Percentiles rank a stretch among this genome's conserved stretches.
Evolutionary conservation across 1,140 invertebrate species (phyloP).

Genomic region (Himalopsyche phryganea): DNA sequence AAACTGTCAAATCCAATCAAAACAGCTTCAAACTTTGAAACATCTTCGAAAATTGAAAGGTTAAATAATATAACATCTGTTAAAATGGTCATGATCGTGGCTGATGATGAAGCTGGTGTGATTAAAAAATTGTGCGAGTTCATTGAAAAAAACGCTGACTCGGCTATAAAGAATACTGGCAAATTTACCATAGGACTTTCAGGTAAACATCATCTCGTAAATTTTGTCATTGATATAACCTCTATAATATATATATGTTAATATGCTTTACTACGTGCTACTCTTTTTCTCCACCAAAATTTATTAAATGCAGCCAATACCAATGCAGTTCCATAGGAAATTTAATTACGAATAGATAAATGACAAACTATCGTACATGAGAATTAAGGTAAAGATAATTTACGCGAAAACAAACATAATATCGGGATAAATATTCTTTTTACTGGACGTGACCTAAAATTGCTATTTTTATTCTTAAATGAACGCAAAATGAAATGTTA

Average conservation of each 20-base stretch:
- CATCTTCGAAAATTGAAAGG: too few relatives aligned
- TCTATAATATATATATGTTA: background rate
- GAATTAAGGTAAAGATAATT: background rate
- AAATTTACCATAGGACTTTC: slow-evolving; percentile 68
- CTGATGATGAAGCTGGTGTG: slow-evolving; percentile 7
- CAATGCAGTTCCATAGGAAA: slow-evolving; percentile 9
- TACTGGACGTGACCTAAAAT: too few relatives aligned
- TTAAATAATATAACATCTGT: too few relatives aligned
- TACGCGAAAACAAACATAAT: too few relatives aligned
- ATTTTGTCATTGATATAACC: slow-evolving; percentile 29
- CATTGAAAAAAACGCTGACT: slow-evolving; percentile 53
- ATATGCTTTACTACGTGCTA: background rate
- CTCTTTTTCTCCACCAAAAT: too few relatives aligned
- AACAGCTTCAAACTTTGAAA: too few relatives aligned
- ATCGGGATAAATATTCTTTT: too few relatives aligned
- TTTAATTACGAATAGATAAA: too few relatives aligned
- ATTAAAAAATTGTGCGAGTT: slow-evolving; percentile 47
- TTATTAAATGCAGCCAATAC: slow-evolving; percentile 3
- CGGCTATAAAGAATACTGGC: slow-evolving; percentile 53
- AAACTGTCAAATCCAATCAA: too few relatives aligned
- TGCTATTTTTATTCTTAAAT: too few relatives aligned
- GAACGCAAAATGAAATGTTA: too few relatives aligned
- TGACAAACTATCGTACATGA: slow-evolving; percentile 13
- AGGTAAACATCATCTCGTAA: slow-evolving; percentile 49
- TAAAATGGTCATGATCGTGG: slow-evolving; percentile 9